A percentile compares a stretch with the other conserved stretches of the same genome.
Conservation (phyloP, 2,797 vertebrate species). For the Alcedo atthis region DNA sequence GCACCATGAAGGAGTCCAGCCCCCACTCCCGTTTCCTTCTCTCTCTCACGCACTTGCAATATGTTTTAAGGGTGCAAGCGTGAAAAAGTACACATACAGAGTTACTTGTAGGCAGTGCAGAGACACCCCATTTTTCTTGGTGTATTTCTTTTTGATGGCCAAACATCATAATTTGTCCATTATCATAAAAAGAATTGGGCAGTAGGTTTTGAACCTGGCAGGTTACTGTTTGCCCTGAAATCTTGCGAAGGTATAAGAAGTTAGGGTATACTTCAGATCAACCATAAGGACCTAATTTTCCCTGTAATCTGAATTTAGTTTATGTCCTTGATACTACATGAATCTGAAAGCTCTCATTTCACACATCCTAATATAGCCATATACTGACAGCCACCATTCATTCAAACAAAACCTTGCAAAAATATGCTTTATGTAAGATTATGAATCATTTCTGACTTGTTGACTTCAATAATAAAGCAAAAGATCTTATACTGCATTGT, state of each 20-base stretch:
- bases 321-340: not conserved
- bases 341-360: not conserved
- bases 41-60: not conserved
- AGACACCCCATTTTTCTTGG: not conserved
- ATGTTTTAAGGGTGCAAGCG: slow-evolving; percentile 12
- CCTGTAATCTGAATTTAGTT: not conserved
- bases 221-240: not conserved
- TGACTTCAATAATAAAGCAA: not conserved
- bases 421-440: not conserved
- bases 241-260: not conserved
- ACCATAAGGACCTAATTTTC: not conserved
- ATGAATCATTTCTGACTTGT: not conserved
- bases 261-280: not conserved
- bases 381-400: not conserved
- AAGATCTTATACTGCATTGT: not conserved
- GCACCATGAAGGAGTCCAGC: not conserved
- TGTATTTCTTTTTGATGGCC: not conserved
- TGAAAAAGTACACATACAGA: not conserved
- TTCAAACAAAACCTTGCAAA: not conserved
- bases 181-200: not conserved
- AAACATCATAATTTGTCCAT: not conserved
- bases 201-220: not conserved
- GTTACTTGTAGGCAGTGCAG: not conserved
- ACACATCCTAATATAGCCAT: not conserved
- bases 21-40: not conserved